These are phyloP conservation scores for Zapornia atra DNA, from an alignment of 2,113 vertebrate genomes.

Conservation along the genomic window DNA sequence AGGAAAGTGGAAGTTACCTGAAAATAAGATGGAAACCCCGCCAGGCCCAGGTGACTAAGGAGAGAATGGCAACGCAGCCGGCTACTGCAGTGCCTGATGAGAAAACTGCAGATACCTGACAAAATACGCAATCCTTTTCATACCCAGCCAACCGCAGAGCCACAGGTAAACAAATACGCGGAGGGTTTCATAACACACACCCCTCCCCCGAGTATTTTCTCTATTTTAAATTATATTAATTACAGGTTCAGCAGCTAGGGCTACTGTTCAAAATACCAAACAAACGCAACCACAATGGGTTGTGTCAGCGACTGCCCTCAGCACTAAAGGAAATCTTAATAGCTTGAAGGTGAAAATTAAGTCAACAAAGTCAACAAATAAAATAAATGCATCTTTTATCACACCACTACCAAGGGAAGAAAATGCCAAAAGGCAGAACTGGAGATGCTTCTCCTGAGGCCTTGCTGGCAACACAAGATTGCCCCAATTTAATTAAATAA, in stretches of 20 bases:
- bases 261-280: conserved; percentile 35
- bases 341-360: conserved; percentile 58
- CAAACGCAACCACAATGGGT: not conserved
- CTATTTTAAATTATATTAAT: conserved; percentile 1
- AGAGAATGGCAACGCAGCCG: not conserved
- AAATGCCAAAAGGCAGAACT: conserved; percentile 59
- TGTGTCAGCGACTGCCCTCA: not conserved
- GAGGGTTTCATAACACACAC: conserved; percentile 9
- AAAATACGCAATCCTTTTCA: not conserved
- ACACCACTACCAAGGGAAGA: conserved; percentile 51
- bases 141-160: not conserved
- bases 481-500: conserved; percentile 56
- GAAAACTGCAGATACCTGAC: not conserved
- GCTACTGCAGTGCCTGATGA: not conserved
- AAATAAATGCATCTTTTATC: conserved; percentile 64
- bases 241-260: not conserved
- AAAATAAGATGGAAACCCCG: not conserved
- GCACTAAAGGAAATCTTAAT: conserved; percentile 19
- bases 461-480: conserved; percentile 40
- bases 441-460: conserved; percentile 56
- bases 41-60: not conserved
- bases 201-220: not conserved
- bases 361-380: conserved; percentile 62
- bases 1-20: not conserved
- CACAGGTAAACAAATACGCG: not conserved